These are phyloP conservation scores for Lepidurus couesii DNA, from an alignment of 1,140 invertebrate species.

Conservation along the genomic window DNA sequence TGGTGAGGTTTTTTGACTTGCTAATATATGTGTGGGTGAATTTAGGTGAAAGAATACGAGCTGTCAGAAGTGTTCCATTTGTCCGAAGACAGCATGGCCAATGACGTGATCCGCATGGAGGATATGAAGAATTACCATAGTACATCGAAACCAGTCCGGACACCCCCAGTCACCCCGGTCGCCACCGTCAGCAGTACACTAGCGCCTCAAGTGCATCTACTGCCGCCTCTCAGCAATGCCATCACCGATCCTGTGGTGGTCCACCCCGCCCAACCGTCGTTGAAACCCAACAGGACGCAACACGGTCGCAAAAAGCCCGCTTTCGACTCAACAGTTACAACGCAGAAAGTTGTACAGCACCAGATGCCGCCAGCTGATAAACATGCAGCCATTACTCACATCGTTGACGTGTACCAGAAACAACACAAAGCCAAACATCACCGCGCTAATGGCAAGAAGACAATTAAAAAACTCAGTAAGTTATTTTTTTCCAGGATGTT, in stretches of 20 bases:
- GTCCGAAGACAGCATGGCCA: slow-evolving; percentile 52
- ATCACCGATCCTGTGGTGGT: not conserved
- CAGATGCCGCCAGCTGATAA: slow-evolving; percentile 16
- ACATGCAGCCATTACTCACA: not conserved
- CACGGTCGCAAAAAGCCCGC: not conserved
- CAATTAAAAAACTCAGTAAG: not conserved
- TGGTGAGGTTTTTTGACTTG: not conserved
- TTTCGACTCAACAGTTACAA: not conserved
- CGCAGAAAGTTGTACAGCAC: slow-evolving; percentile 9
- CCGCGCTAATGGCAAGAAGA: not conserved
- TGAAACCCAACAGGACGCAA: not conserved
- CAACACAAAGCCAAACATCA: slow-evolving; percentile 22
- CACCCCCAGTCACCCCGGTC: not conserved
- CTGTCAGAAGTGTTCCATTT: slow-evolving; percentile 76
- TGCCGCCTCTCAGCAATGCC: not conserved
- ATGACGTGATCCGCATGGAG: slow-evolving; percentile 34
- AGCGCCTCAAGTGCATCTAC: not conserved
- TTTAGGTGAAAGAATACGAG: slow-evolving; percentile 76
- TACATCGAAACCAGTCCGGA: slow-evolving; percentile 25
- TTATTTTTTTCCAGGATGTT: not conserved
- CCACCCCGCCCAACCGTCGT: too few species aligned
- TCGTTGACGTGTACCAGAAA: slow-evolving; percentile 14
- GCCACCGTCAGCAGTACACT: not conserved
- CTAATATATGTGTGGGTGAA: slow-evolving; percentile 35
- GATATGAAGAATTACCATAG: slow-evolving; percentile 31